These are phyloP conservation scores for Incurvaria masculella DNA, from an alignment of 2,888 invertebrate species.

Conservation along the genomic window DNA sequence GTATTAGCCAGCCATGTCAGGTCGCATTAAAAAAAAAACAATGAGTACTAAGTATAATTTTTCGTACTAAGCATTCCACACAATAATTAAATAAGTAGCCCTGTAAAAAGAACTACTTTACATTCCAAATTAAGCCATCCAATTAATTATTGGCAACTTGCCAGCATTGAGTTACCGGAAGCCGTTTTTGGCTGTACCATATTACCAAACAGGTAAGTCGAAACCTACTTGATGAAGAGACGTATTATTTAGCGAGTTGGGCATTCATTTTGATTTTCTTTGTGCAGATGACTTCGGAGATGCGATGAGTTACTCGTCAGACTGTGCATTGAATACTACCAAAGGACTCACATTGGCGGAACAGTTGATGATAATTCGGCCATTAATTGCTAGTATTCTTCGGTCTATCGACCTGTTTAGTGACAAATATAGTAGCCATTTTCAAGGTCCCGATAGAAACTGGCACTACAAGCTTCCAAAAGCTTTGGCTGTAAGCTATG, in stretches of 20 bases:
- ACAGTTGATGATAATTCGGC: conserved; percentile 4
- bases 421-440: no score
- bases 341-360: conserved; percentile 1
- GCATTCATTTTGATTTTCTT: not conserved
- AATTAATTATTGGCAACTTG: no score
- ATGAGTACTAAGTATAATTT: no score
- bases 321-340: not conserved
- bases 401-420: conserved; percentile 2
- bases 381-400: conserved; percentile 3
- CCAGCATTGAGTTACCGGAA: no score
- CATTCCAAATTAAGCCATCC: no score
- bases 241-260: conserved; percentile 1
- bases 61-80: no score
- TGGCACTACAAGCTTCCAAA: conserved; percentile 1
- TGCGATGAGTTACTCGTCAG: not conserved
- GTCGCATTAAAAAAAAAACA: no score
- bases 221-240: not conserved
- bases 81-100: no score
- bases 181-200: not conserved
- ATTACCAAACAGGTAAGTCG: conserved; percentile 2
- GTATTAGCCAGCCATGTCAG: no score
- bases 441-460: no score
- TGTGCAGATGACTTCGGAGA: conserved; percentile 1
- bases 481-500: not conserved
- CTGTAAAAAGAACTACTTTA: no score